Evolutionary conservation across 2,797 vertebrate species (phyloP), one percentile per base, ranked within the genome.

Genomic region (Sebastes ruberrimus): DNA sequence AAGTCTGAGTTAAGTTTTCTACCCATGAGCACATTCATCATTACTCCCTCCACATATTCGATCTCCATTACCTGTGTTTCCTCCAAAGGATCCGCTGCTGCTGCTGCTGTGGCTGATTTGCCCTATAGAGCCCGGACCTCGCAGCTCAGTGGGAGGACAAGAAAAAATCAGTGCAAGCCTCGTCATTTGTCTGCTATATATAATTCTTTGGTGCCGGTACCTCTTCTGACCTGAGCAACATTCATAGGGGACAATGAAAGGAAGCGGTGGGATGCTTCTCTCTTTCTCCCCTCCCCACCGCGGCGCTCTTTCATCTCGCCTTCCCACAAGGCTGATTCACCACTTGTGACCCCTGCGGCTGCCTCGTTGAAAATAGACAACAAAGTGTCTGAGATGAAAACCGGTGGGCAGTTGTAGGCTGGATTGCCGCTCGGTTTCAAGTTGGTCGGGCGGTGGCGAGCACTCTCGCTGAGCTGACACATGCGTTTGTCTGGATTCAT

Each of bases 281-380:
- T 81, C 73, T 27, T 35, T 71, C 83, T 71, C 83, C 87, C 90
- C 85, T 86, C 86, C 80, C 80, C 74, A 30, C 81, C 10, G 57
- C 79, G 22, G 62, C 55, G 23, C 88, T 86, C 87, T 92, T 91
- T 92, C 89, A 94, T 94, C 91, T 89, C 86, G 88, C 59, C 91
- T 88, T 93, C 92, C 94, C 92, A 94, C 92, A 86, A 88, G 87
- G 84, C 90, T 94, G 92, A 94, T 89, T 94, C 94, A 94, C 89
- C 89, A 46, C 88, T 78, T 67, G 87, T 91, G 92, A 95, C 92
- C 92, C 80, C 91, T 85, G 89, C 23, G 74, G 84, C 88, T 71
- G 71, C 87, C 85, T 88, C 25, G 84, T 90, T 84, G 82, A 76
- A 93, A 94, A 94, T 93, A 95, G 90, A 94, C 94, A 93, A 92